Evolutionary conservation across 2,888 invertebrate genomes (phyloP).

Genomic region (Macrophya annulata): DNA sequence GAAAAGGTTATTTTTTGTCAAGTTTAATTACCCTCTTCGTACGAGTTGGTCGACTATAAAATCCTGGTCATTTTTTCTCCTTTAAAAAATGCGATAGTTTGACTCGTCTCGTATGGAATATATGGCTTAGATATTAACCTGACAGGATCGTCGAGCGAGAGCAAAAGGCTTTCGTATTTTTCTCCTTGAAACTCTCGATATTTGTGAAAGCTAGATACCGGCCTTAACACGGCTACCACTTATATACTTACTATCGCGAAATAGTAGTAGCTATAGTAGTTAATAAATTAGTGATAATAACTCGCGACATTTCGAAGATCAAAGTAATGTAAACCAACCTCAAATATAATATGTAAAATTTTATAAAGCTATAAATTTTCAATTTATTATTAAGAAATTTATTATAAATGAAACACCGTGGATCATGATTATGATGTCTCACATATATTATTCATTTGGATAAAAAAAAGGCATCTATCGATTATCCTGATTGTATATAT

Average conservation of each 20-base stretch:
- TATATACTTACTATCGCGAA: neutral
- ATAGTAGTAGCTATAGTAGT: neutral
- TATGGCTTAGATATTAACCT: neutral
- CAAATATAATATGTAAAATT: too few species aligned
- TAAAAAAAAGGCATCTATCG: neutral
- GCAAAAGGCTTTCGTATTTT: conserved; percentile 52
- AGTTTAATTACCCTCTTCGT: conserved; percentile 11
- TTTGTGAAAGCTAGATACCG: conserved; percentile 44
- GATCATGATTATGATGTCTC: neutral
- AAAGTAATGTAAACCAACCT: neutral
- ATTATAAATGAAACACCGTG: too few species aligned
- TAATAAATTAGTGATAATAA: neutral
- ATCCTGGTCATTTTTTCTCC: neutral
- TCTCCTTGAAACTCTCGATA: conserved; percentile 52
- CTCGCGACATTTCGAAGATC: neutral
- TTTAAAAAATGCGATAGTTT: conserved; percentile 24
- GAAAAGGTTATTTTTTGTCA: neutral
- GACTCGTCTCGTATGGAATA: neutral
- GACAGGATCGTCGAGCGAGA: conserved; percentile 32
- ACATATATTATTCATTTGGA: neutral
- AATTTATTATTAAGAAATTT: too few species aligned
- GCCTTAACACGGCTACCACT: neutral
- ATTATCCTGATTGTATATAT: neutral
- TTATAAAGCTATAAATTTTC: too few species aligned
- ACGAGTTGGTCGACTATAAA: neutral